Base-by-base conservation (phyloP, 1,140 invertebrate species). In the Macrotrachela quadricornifera region DNA sequence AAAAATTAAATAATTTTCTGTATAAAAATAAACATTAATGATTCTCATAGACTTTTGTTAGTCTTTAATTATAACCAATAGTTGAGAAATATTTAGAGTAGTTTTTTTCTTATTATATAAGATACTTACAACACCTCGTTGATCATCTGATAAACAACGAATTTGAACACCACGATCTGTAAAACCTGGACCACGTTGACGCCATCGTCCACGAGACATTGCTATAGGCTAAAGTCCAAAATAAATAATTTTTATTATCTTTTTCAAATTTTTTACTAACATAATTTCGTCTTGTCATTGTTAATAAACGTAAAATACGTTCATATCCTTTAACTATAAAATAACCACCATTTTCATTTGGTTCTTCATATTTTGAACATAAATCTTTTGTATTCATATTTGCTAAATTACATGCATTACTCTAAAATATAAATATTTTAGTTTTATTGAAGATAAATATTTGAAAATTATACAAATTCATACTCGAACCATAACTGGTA, bases 291-390 rank as follows among this genome's bases (percentile, higher is more conserved):
- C 72, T 59, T 40, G 79, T 83, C 63, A 83, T 78, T 45, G 88
- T 67, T 12, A 94, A 66, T 79, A 94, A 84, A 57, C 90, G 75
- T 6, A 90, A 74, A 1, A 92, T 62, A 62, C 80, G 79, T 64
- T 95, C 87, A 60, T 85, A 79, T 14, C 87, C 90, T 65, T 88
- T 90, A 0, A 91, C 72, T 30, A 96, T 74, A 67, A 94, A 96
- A 70, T 92, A 95, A 30, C 91, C 91, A 45, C 91, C 90, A 79
- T 85, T 88, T 70, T 95, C 88, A 59, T 73, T 79, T 59, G 80
- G 79, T 65, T 92, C 86, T 69, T 95, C 88, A 55, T 82, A 81
- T 51, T 77, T 74, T 48, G 74, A 62, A 4, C 94, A 73, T 53
- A 95, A 72, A 58, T 88, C 70, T 57, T 75, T 64, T 0, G 86